Conservation (phyloP, 2,797 vertebrate species). For the Xerus rutilus region DNA sequence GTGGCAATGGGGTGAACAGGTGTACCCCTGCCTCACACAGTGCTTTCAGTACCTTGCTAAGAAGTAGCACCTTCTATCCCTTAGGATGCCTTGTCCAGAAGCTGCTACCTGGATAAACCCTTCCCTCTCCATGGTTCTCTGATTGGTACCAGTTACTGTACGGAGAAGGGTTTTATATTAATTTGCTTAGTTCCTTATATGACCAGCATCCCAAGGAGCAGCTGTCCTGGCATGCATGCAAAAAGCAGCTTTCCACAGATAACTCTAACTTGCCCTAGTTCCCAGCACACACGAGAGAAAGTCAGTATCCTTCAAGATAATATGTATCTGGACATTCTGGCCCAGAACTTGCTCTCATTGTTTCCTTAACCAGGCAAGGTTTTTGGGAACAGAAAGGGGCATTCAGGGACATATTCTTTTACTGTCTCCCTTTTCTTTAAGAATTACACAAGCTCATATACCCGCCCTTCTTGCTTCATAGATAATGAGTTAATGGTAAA, state of each 20-base stretch:
- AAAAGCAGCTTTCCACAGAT: background rate
- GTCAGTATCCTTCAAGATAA: background rate
- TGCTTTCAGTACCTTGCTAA: background rate
- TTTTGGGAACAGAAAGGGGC: background rate
- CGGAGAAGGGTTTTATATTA: background rate
- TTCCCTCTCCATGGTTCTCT: background rate
- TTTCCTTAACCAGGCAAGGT: background rate
- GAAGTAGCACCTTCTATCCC: background rate
- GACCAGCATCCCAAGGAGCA: background rate
- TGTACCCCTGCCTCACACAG: background rate
- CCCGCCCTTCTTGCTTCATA: background rate
- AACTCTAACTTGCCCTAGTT: background rate
- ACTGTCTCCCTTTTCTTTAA: background rate
- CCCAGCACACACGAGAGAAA: background rate
- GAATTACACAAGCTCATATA: background rate
- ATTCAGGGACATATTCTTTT: background rate
- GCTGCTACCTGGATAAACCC: background rate
- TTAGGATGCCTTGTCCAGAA: no score
- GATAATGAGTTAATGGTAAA: constrained; percentile 29
- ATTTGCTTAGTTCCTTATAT: background rate
- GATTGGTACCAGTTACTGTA: background rate
- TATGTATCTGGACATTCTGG: background rate
- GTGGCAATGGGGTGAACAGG: background rate
- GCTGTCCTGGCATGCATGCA: background rate
- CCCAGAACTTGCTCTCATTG: background rate